These are phyloP conservation scores for Coboldia fuscipes DNA, from an alignment of 1,140 invertebrate genomes.

Conservation along the genomic window DNA sequence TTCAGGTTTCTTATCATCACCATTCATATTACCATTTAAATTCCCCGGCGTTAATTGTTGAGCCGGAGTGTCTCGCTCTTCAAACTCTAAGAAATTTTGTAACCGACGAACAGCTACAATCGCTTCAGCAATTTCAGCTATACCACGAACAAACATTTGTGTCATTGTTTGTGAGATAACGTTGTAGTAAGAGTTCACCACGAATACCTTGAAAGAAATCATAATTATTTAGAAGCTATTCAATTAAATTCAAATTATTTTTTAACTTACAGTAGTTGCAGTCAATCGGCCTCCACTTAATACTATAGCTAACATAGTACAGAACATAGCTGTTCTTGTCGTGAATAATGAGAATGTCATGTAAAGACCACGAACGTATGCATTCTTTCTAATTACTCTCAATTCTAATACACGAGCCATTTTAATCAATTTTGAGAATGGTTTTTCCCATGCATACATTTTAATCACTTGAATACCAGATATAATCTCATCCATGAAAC, in stretches of 20 bases:
- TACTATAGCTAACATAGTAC: constrained; percentile 31
- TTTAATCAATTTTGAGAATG: constrained; percentile 29
- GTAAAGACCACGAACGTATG: constrained; percentile 45
- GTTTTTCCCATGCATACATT: constrained; percentile 78
- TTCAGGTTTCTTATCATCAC: not conserved
- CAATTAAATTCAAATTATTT: too few relatives aligned
- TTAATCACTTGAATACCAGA: constrained; percentile 38
- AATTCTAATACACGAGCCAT: constrained; percentile 21
- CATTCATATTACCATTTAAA: too few relatives aligned
- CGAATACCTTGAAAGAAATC: constrained; percentile 37
- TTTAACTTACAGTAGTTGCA: constrained; percentile 26
- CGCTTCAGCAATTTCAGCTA: constrained; percentile 35
- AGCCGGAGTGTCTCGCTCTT: too few relatives aligned
- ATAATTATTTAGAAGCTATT: too few relatives aligned
- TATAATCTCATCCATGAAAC: constrained; percentile 61
- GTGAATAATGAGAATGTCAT: constrained; percentile 49
- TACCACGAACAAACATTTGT: constrained; percentile 43
- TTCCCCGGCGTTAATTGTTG: too few relatives aligned
- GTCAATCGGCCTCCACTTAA: constrained; percentile 23
- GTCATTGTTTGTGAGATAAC: constrained; percentile 38
- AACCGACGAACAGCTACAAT: constrained; percentile 34
- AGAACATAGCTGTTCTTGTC: constrained; percentile 38
- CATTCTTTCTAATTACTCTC: constrained; percentile 33
- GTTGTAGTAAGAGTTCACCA: constrained; percentile 38
- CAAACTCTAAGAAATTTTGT: constrained; percentile 26